phyloP scores from a whole-genome alignment of 2,797 vertebrate genomes.

The Chaunax sp. region DNA sequence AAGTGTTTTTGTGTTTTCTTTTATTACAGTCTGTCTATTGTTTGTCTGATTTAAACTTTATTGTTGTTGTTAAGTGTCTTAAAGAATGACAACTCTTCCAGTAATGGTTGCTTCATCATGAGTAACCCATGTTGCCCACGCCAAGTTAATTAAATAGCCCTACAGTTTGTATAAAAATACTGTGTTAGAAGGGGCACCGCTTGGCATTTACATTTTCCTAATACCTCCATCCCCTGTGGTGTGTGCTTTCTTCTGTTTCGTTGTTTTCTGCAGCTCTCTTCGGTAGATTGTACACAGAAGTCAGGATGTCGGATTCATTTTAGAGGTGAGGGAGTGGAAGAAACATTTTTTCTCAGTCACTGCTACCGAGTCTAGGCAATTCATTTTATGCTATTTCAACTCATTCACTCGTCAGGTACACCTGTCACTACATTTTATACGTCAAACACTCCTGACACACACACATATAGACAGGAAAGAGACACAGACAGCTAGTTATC shows the following conservation, averaged over 20 bases:
- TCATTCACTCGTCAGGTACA: too few relatives aligned
- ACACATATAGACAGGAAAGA: too few relatives aligned
- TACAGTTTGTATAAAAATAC: constrained; percentile 6
- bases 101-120: too few relatives aligned
- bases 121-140: constrained; percentile 16
- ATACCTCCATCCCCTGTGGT: constrained; percentile 13
- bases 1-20: neutral
- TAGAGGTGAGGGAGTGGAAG: too few relatives aligned
- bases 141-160: constrained; percentile 29
- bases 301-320: too few relatives aligned
- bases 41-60: neutral
- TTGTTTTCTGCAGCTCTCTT: constrained; percentile 1
- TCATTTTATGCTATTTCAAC: too few relatives aligned
- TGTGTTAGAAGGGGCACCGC: constrained; percentile 20
- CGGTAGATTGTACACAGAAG: constrained; percentile 26
- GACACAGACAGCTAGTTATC: too few relatives aligned
- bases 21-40: neutral
- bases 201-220: constrained; percentile 41
- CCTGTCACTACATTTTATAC: too few relatives aligned
- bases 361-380: too few relatives aligned
- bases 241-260: too few relatives aligned
- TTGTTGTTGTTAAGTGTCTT: neutral
- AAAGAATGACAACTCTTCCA: neutral
- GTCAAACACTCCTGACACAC: too few relatives aligned
- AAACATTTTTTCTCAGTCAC: too few relatives aligned